Conservation (phyloP, 1,140 invertebrate species). For the Drosophila ohnishii region DNA sequence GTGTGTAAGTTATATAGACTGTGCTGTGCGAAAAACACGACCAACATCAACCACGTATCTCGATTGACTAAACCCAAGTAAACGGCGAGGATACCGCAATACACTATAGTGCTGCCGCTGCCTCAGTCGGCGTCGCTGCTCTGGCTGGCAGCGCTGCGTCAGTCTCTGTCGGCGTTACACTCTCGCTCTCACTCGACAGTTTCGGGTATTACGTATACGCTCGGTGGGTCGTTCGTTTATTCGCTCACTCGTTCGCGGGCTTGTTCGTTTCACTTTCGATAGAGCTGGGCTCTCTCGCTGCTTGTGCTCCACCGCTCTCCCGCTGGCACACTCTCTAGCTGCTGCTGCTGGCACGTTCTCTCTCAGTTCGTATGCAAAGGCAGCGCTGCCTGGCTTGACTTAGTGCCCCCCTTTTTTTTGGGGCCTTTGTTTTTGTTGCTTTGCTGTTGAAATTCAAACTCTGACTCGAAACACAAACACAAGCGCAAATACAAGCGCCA, state of each 20-base stretch:
- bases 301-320: slow-evolving; percentile 3
- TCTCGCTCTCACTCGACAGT: slow-evolving; percentile 65
- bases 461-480: slow-evolving; percentile 23
- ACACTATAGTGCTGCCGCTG: slow-evolving; percentile 58
- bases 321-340: slow-evolving; percentile 3
- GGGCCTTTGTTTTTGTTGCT: slow-evolving; percentile 31
- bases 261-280: slow-evolving; percentile 71
- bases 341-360: slow-evolving; percentile 22
- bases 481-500: background rate
- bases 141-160: slow-evolving; percentile 6
- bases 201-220: slow-evolving; percentile 72
- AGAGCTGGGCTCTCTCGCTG: background rate
- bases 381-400: slow-evolving; percentile 68
- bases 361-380: slow-evolving; percentile 3
- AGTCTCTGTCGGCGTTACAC: slow-evolving; percentile 33
- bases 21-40: slow-evolving; percentile 82
- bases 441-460: slow-evolving; percentile 66
- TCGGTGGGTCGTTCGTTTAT: slow-evolving; percentile 35
- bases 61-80: slow-evolving; percentile 83
- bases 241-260: slow-evolving; percentile 38
- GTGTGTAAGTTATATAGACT: slow-evolving; percentile 30
- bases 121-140: slow-evolving; percentile 17
- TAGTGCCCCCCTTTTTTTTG: slow-evolving; percentile 72
- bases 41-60: slow-evolving; percentile 83
- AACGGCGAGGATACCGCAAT: slow-evolving; percentile 82